Percentiles rank a stretch among this genome's conserved stretches.
These are phyloP conservation scores for Thryonomys swinderianus DNA, from an alignment of 2,113 vertebrate species.

Conservation along the genomic window DNA sequence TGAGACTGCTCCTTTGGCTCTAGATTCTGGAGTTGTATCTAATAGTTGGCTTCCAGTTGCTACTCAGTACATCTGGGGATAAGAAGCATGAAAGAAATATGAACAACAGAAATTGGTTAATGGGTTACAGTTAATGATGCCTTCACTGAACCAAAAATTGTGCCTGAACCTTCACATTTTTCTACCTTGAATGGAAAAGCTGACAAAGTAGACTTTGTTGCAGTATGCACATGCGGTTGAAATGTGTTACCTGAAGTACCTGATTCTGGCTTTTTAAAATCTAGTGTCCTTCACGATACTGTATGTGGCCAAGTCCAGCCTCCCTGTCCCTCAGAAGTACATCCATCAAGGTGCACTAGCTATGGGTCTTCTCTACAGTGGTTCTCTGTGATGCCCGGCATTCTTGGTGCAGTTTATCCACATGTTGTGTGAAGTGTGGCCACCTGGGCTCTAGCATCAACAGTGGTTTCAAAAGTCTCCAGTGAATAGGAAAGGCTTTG, in stretches of 20 bases:
- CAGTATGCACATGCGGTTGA: not conserved
- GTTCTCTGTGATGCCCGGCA: not conserved
- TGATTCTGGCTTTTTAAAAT: not conserved
- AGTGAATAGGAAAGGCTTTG: not conserved
- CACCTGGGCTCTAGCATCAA: not conserved
- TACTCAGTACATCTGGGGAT: not conserved
- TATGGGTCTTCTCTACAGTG: not conserved
- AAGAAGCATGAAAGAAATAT: not conserved
- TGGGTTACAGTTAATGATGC: not conserved
- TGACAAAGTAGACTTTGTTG: not conserved
- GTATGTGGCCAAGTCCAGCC: not conserved
- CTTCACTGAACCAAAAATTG: not conserved
- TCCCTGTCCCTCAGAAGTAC: not conserved
- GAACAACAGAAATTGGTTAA: not conserved
- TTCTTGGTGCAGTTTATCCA: not conserved
- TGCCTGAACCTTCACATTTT: not conserved
- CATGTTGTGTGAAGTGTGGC: not conserved
- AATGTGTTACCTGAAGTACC: slow-evolving; percentile 11
- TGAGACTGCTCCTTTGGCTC: not conserved
- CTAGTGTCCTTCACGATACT: not conserved
- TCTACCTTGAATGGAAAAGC: not conserved
- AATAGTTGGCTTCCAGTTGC: not conserved
- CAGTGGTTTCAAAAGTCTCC: not conserved
- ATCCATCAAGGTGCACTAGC: not conserved
- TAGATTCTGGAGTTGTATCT: not conserved